phyloP scores from a whole-genome alignment of 2,113 vertebrate species.

The Eptesicus fuscus region DNA sequence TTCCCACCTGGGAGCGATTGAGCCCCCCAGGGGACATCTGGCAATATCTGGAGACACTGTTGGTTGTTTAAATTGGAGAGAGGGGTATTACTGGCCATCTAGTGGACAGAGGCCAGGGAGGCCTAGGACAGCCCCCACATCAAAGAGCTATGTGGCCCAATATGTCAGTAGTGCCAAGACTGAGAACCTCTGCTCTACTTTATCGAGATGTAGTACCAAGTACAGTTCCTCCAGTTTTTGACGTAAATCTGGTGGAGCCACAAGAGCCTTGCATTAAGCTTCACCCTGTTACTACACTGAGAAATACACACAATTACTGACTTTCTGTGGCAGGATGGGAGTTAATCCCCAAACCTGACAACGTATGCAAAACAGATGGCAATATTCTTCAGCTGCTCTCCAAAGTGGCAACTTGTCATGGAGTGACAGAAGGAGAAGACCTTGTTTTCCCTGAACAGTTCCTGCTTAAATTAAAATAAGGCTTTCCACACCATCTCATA shows the following conservation, averaged over 20 bases:
- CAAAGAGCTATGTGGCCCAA: neutral
- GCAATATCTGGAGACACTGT: neutral
- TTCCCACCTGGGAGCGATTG: neutral
- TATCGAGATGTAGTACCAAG: neutral
- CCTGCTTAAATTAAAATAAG: neutral
- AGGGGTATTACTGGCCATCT: neutral
- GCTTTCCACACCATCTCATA: neutral
- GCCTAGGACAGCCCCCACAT: neutral
- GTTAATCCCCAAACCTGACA: neutral
- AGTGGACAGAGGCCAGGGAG: neutral
- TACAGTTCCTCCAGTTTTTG: neutral
- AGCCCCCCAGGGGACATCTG: neutral
- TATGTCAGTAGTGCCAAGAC: neutral
- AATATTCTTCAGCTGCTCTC: neutral
- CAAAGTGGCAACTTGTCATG: neutral
- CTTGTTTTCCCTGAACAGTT: neutral
- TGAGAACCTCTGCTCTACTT: neutral
- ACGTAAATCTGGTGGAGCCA: neutral
- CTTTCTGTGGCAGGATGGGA: neutral
- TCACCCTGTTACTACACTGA: neutral
- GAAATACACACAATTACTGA: neutral
- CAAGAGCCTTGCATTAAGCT: neutral
- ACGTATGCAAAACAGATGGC: neutral
- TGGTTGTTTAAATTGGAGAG: neutral
- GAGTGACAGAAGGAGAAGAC: neutral